Percentiles rank a stretch among this genome's conserved stretches.
These are phyloP conservation scores for Stichopus chloronotus DNA, from an alignment of 35 echinoderm and acorn worm genomes.

Conservation along the genomic window DNA sequence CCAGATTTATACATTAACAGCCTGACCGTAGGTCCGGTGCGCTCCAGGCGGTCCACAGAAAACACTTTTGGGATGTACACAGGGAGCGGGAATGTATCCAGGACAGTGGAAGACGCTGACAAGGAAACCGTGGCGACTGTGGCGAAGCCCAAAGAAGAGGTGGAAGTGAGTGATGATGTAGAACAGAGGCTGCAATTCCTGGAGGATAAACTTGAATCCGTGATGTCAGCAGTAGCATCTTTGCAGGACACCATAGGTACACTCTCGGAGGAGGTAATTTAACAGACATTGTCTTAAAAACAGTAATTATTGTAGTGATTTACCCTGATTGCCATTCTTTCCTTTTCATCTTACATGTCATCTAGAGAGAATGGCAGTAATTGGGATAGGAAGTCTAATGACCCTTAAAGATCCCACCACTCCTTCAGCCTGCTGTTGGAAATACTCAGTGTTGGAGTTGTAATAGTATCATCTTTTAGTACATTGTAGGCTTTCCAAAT, in stretches of 20 bases:
- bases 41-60: not conserved
- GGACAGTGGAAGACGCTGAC: not conserved
- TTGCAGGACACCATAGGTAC: slow-evolving; percentile 2
- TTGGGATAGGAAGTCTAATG: not conserved
- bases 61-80: not conserved
- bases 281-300: not conserved
- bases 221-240: slow-evolving; percentile 16
- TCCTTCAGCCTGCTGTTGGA: not conserved
- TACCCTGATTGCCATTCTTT: not conserved
- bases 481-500: too few species aligned
- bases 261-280: slow-evolving; percentile 11
- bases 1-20: slow-evolving; percentile 44
- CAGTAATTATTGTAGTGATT: not conserved
- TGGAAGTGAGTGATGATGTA: not conserved
- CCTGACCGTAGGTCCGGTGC: slow-evolving; percentile 30
- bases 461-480: not conserved
- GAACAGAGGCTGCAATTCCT: not conserved
- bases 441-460: not conserved
- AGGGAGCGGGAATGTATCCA: not conserved
- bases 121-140: slow-evolving; percentile 8
- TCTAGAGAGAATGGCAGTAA: too few species aligned
- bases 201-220: not conserved
- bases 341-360: not conserved
- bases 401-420: not conserved
- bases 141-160: not conserved